phyloP scores from a whole-genome alignment of 2,113 vertebrate species.

The Neolamprologus caudopunctatus region DNA sequence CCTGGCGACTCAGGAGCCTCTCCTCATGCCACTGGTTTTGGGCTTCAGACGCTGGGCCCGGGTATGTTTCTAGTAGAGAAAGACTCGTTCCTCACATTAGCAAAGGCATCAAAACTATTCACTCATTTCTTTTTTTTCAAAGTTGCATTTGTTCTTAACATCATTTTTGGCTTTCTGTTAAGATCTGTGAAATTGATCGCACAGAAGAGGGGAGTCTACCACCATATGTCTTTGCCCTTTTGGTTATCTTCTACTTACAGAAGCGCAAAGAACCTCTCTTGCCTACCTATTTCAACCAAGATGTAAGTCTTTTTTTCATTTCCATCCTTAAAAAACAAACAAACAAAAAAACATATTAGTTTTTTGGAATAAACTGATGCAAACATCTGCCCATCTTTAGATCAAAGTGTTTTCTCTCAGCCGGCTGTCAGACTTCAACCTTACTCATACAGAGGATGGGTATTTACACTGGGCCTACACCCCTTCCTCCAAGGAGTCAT shows the following conservation, averaged over 20 bases:
- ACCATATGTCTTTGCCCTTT: slow-evolving; percentile 81
- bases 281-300: slow-evolving; percentile 83
- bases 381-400: slow-evolving; percentile 47
- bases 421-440: slow-evolving; percentile 73
- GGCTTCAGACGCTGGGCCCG: slow-evolving; percentile 85
- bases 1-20: slow-evolving; percentile 71
- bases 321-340: not conserved
- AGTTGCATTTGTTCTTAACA: not conserved
- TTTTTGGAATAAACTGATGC: not conserved
- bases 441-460: slow-evolving; percentile 71
- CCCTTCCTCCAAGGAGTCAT: slow-evolving; percentile 44
- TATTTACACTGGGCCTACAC: slow-evolving; percentile 74
- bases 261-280: slow-evolving; percentile 83
- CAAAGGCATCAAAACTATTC: not conserved
- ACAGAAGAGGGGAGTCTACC: slow-evolving; percentile 89
- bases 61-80: slow-evolving; percentile 57
- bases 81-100: not conserved
- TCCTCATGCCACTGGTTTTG: slow-evolving; percentile 76
- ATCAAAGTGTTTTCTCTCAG: slow-evolving; percentile 76
- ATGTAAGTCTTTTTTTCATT: slow-evolving; percentile 62
- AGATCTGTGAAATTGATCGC: slow-evolving; percentile 84
- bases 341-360: not conserved
- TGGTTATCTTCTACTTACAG: slow-evolving; percentile 91
- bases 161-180: not conserved
- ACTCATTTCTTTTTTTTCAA: not conserved